These are phyloP conservation scores for Mythimna ferrago DNA, from an alignment of 2,888 invertebrate species.

Conservation along the genomic window DNA sequence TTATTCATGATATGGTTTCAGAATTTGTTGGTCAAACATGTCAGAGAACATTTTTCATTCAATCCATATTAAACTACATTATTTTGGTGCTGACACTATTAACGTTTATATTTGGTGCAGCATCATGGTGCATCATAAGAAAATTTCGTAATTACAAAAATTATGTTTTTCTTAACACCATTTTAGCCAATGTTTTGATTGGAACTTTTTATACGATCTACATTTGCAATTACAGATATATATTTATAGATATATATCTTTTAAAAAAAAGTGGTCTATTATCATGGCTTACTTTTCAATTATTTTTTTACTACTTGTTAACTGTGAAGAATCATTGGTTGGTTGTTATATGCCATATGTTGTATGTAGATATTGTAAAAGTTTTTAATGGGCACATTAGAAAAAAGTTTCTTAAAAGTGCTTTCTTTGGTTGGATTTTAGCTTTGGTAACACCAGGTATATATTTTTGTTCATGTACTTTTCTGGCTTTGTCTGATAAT, in stretches of 20 bases:
- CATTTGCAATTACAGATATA: no score
- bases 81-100: background rate
- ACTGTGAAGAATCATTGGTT: background rate
- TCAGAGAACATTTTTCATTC: no score
- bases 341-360: background rate
- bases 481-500: no score
- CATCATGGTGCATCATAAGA: background rate
- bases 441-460: background rate
- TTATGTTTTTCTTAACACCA: slow-evolving; percentile 4
- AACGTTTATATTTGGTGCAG: no score
- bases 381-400: background rate
- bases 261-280: no score
- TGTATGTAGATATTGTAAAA: background rate
- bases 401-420: background rate
- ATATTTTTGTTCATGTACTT: no score
- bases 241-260: no score
- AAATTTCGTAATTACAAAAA: slow-evolving; percentile 10
- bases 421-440: background rate
- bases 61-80: background rate
- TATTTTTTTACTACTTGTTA: background rate
- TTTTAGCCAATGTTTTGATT: background rate
- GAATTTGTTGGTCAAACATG: no score
- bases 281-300: background rate
- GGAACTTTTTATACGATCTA: background rate
- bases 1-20: no score